These are phyloP conservation scores for Papio anubis DNA, from an alignment of 2,113 vertebrate species.

Conservation along the genomic window DNA sequence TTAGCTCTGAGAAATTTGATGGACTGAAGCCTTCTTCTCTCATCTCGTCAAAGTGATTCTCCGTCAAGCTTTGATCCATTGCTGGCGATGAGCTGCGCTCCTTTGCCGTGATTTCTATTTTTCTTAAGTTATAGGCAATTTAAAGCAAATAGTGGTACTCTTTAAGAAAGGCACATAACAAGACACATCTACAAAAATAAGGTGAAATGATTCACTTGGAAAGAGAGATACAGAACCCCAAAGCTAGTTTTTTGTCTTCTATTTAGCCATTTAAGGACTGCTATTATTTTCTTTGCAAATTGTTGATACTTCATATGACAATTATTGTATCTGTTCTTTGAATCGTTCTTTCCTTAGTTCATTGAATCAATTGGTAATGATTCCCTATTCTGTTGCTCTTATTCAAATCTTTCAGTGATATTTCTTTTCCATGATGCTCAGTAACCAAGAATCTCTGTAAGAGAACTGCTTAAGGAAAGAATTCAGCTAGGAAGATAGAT, in stretches of 20 bases:
- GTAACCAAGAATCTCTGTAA: neutral
- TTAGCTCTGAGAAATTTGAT: too few relatives aligned
- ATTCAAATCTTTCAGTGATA: neutral
- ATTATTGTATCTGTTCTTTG: neutral
- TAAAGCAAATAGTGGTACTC: neutral
- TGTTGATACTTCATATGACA: neutral
- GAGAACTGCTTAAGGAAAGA: neutral
- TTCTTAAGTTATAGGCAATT: neutral
- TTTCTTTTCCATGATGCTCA: neutral
- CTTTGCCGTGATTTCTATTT: neutral
- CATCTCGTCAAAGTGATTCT: too few relatives aligned
- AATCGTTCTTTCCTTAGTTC: neutral
- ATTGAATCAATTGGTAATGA: neutral
- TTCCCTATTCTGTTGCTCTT: neutral
- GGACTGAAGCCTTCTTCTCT: too few relatives aligned
- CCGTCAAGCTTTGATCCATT: too few relatives aligned
- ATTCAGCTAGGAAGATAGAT: neutral
- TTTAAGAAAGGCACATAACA: neutral
- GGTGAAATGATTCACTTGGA: neutral
- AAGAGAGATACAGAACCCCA: neutral
- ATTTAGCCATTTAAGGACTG: neutral
- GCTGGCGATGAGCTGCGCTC: too few relatives aligned
- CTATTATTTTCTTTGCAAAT: slow-evolving; percentile 32
- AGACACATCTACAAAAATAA: neutral
- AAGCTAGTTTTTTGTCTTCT: neutral